phyloP scores from a whole-genome alignment of 2,888 invertebrate genomes.

The Enoplolaimus lenunculus region DNA sequence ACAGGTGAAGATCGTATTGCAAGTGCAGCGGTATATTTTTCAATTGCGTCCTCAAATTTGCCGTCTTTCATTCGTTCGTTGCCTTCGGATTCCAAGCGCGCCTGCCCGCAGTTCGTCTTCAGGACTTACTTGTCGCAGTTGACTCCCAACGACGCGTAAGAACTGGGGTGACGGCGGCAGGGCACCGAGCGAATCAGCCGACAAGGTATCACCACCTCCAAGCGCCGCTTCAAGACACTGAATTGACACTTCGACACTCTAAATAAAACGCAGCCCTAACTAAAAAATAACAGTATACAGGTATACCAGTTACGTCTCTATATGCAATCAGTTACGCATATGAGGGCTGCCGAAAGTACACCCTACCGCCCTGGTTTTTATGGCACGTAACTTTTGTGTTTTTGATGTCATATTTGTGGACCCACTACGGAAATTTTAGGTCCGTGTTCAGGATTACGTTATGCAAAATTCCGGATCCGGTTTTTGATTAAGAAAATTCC shows the following conservation, averaged over 20 bases:
- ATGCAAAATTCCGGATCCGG: too few relatives aligned
- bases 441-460: too few relatives aligned
- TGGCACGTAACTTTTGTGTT: too few relatives aligned
- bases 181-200: constrained; percentile 42
- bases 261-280: too few relatives aligned
- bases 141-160: background rate
- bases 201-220: constrained; percentile 60
- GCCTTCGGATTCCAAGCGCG: constrained; percentile 65
- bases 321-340: too few relatives aligned
- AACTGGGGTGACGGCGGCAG: constrained; percentile 17
- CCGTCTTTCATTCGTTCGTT: constrained; percentile 65
- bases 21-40: constrained; percentile 74
- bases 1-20: constrained; percentile 71
- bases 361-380: too few relatives aligned
- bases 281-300: too few relatives aligned
- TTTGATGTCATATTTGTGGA: too few relatives aligned
- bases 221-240: constrained; percentile 86
- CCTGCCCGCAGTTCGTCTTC: constrained; percentile 56
- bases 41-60: constrained; percentile 60
- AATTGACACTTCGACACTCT: constrained; percentile 78
- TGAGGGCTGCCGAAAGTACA: too few relatives aligned
- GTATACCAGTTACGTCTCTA: too few relatives aligned
- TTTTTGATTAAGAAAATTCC: too few relatives aligned
- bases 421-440: too few relatives aligned
- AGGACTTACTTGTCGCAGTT: constrained; percentile 26